Conservation (phyloP, 2,888 invertebrate genomes). For the Brachyptera putata region DNA sequence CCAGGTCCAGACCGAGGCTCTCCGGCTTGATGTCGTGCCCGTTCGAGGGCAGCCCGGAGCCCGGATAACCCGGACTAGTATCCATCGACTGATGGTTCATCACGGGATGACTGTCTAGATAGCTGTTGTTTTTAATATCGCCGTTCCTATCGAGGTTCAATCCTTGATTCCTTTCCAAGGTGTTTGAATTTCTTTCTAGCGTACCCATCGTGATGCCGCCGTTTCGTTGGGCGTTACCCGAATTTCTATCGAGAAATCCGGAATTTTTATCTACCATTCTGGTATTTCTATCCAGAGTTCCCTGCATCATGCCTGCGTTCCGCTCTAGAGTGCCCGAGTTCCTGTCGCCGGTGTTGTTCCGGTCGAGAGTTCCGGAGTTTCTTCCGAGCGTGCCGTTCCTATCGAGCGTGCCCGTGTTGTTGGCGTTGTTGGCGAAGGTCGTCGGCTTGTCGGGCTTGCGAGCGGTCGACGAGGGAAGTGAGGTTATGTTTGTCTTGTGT, state of each 20-base stretch:
- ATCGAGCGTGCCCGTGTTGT: conserved; percentile 13
- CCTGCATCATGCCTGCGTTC: background rate
- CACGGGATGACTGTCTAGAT: too few relatives aligned
- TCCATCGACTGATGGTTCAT: too few relatives aligned
- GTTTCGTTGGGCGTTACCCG: background rate
- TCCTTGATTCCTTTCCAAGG: background rate
- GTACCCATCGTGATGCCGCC: background rate
- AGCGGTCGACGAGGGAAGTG: background rate
- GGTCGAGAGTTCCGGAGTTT: background rate
- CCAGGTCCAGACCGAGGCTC: conserved; percentile 1
- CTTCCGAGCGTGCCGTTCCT: background rate
- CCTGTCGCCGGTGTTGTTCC: background rate
- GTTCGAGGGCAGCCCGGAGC: conserved; percentile 1
- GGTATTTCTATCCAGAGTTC: background rate
- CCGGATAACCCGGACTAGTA: background rate
- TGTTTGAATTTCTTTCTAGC: background rate
- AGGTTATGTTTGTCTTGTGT: conserved; percentile 11
- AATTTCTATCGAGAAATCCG: background rate
- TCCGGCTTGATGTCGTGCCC: background rate
- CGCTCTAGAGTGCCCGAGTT: background rate
- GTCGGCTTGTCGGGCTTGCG: background rate
- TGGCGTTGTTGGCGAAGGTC: background rate
- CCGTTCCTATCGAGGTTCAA: background rate
- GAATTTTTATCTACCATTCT: too few relatives aligned
- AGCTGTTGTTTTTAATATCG: background rate